Evolutionary conservation across 2,888 invertebrate genomes (phyloP).

Genomic region (Xanthia icteritia): DNA sequence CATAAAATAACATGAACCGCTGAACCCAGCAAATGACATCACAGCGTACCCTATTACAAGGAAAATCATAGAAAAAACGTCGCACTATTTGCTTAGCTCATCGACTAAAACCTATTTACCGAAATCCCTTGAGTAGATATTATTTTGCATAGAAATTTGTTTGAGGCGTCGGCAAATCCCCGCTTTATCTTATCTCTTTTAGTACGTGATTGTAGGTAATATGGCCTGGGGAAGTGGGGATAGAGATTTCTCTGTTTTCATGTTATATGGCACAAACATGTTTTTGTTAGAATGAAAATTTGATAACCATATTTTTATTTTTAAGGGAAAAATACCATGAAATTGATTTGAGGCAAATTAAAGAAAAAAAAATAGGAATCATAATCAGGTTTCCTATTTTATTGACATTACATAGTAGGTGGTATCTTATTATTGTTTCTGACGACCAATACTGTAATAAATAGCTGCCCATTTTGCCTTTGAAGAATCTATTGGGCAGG

Average conservation of each 20-base stretch:
- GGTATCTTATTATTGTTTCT: neutral
- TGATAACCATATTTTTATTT: neutral
- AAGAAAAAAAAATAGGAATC: neutral
- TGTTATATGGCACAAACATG: constrained; percentile 22
- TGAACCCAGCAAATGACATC: constrained; percentile 3
- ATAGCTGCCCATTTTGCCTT: neutral
- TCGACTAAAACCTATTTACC: constrained; percentile 64
- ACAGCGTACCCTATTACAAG: constrained; percentile 3
- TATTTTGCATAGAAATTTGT: constrained; percentile 69
- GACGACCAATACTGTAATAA: neutral
- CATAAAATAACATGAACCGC: constrained; percentile 3
- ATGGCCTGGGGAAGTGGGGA: constrained; percentile 24
- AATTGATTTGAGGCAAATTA: neutral
- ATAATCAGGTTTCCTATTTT: neutral
- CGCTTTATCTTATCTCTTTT: constrained; percentile 63
- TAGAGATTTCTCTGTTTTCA: constrained; percentile 38
- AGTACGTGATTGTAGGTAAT: constrained; percentile 64
- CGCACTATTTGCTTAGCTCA: constrained; percentile 52
- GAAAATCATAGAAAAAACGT: constrained; percentile 41
- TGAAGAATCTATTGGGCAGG: neutral
- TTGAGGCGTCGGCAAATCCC: constrained; percentile 60
- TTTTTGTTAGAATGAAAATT: constrained; percentile 3
- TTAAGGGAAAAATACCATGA: neutral
- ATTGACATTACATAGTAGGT: neutral
- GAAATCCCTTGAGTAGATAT: constrained; percentile 64